Base-by-base conservation (phyloP, 1,140 invertebrate species). In the Drosophila littoralis region DNA sequence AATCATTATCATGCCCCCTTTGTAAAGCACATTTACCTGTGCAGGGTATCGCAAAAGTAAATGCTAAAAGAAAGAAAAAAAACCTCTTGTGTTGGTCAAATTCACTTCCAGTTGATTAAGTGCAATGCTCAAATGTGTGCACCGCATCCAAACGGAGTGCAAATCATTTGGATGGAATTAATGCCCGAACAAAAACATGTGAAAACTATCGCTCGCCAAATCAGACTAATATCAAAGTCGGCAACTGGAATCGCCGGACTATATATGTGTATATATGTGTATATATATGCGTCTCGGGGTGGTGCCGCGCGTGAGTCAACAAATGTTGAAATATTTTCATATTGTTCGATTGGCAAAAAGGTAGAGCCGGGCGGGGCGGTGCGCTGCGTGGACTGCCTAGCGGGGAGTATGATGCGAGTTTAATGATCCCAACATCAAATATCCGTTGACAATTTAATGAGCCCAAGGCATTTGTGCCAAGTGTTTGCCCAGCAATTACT, bases 41-140 rank as follows among this genome's bases (percentile, higher is more conserved):
- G 52, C 28, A 58, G 33, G 54, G 59, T 50, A 58, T 17, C 9
- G 22, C 2, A 43, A 13, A 6, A 35, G 33, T 61, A 45, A 22
- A 55, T 61, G 63, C 13, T 48, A 57, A 50, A 58, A 12, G 48
- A 43, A 61, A 57, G 17, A 57, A 76, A 46, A 76, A 46, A 73
- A 81, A 61, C 78, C 85, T 77, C 85, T 89, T 90, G 85, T 89
- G 85, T 89, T 89, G 85, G 85, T 90, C 85, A 90, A 89, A 89
- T 89, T 90, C 69, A 90, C 54, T 89, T 89, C 85, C 85, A 81
- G 54, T 89, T 90, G 86, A 89, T 81, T 90, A 74, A 74, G 58
- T 43, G 42, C 80, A 84, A 77, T 71, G 75, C 84, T 77, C 65
- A 79, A 86, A 79, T 84, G 81, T 70, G 52, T 51, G 52, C 65